Conservation (phyloP, 2,797 vertebrate genomes). For the Ptychadena robeensis region DNA sequence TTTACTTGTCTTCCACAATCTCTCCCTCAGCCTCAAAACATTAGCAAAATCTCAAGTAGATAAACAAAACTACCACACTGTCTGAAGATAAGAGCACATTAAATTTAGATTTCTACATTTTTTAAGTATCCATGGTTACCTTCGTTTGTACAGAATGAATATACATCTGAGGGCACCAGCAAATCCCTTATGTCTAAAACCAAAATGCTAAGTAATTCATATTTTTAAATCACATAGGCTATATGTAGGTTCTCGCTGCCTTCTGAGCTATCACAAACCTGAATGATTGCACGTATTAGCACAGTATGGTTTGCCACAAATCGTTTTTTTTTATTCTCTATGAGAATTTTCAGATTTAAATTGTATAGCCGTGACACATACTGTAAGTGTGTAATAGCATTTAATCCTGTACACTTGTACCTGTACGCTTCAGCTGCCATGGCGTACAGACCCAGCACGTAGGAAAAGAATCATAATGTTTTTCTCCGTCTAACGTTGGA, state of each 20-base stretch:
- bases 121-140: conserved; percentile 50
- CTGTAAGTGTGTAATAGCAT: conserved; percentile 38
- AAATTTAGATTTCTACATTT: conserved; percentile 26
- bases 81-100: conserved; percentile 40
- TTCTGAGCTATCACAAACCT: conserved; percentile 21
- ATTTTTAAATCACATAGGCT: conserved; percentile 27
- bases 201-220: conserved; percentile 50
- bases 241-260: conserved; percentile 12
- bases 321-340: conserved; percentile 30
- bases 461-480: conserved; percentile 7
- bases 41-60: conserved; percentile 45
- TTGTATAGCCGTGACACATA: conserved; percentile 39
- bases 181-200: conserved; percentile 41
- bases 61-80: conserved; percentile 29
- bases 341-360: conserved; percentile 39
- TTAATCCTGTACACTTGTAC: conserved; percentile 51
- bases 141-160: conserved; percentile 35
- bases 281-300: conserved; percentile 31
- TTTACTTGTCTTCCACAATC: too few species aligned
- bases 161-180: conserved; percentile 30
- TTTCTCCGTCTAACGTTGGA: neutral
- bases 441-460: conserved; percentile 23
- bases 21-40: neutral
- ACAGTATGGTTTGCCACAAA: conserved; percentile 33
- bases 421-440: neutral